Evolutionary conservation across 2,113 vertebrate genomes (phyloP).

Genomic region (Chaetops frenatus): DNA sequence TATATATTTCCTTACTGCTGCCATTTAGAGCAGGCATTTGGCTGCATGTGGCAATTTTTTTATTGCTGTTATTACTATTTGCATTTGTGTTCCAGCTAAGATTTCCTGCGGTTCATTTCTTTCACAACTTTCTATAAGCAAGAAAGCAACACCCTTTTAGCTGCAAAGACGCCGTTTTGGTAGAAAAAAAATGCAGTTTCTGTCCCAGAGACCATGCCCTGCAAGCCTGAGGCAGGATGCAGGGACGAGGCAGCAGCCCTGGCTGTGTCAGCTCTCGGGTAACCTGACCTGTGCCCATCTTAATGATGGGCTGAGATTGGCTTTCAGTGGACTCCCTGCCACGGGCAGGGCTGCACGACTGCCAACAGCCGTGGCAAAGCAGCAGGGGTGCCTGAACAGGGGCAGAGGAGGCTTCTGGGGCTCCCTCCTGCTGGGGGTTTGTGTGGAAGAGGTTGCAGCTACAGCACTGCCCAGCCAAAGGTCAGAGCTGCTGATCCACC

Average conservation of each 20-base stretch:
- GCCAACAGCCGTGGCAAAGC: rapidly evolving
- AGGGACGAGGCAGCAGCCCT: not conserved
- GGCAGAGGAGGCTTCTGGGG: not conserved
- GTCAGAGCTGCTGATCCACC: not conserved
- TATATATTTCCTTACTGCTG: not conserved
- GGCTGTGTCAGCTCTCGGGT: not conserved
- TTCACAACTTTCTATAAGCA: not conserved
- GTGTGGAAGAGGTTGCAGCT: not conserved
- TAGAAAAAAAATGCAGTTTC: not conserved
- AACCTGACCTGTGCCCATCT: rapidly evolving
- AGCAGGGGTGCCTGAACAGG: not conserved
- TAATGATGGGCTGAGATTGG: not conserved
- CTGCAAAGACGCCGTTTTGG: rapidly evolving
- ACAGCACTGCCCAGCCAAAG: rapidly evolving
- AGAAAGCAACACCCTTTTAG: not conserved
- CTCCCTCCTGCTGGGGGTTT: not conserved
- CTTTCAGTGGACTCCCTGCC: not conserved
- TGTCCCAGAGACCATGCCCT: not conserved
- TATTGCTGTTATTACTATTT: not conserved
- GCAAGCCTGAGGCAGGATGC: not conserved
- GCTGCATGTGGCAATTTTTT: not conserved
- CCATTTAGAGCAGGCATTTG: not conserved
- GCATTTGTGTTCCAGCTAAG: not conserved
- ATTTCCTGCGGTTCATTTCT: not conserved
- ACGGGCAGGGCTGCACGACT: not conserved